Evolutionary conservation across 2,888 invertebrate species (phyloP).

Genomic region (Caradrina kadenii): DNA sequence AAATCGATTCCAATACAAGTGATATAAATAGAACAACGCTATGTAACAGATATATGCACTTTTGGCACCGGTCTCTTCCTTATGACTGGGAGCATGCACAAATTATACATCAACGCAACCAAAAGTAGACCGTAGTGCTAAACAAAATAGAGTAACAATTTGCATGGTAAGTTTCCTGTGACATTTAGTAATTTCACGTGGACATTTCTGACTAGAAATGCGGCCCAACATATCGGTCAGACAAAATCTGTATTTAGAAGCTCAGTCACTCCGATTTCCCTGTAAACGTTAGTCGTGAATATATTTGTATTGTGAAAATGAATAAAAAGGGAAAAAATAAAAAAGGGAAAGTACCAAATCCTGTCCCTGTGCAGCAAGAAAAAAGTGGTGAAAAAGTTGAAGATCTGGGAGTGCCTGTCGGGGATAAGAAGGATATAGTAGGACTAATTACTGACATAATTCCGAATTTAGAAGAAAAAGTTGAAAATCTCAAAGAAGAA

Average conservation of each 20-base stretch:
- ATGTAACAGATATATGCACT: conserved; percentile 68
- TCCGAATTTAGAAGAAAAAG: conserved; percentile 54
- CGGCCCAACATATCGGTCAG: conserved; percentile 83
- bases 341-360: conserved; percentile 75
- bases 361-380: conserved; percentile 64
- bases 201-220: conserved; percentile 81
- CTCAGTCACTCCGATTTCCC: conserved; percentile 72
- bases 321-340: conserved; percentile 85
- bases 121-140: conserved; percentile 38
- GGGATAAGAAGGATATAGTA: conserved; percentile 36
- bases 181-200: conserved; percentile 83
- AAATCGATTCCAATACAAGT: conserved; percentile 27
- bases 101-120: conserved; percentile 47
- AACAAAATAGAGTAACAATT: conserved; percentile 47
- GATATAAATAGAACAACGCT: conserved; percentile 52
- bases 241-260: conserved; percentile 82
- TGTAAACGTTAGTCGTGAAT: conserved; percentile 61
- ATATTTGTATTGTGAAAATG: conserved; percentile 71
- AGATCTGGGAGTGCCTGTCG: conserved; percentile 17
- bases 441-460: conserved; percentile 60
- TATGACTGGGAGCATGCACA: conserved; percentile 65
- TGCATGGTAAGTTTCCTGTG: conserved; percentile 60
- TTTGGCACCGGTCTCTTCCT: conserved; percentile 73
- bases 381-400: conserved; percentile 44
- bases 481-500: conserved; percentile 58